A percentile compares a stretch with the other conserved stretches of the same genome.
Conservation (phyloP, 1,140 invertebrate genomes). For the Drosophila pachea region DNA sequence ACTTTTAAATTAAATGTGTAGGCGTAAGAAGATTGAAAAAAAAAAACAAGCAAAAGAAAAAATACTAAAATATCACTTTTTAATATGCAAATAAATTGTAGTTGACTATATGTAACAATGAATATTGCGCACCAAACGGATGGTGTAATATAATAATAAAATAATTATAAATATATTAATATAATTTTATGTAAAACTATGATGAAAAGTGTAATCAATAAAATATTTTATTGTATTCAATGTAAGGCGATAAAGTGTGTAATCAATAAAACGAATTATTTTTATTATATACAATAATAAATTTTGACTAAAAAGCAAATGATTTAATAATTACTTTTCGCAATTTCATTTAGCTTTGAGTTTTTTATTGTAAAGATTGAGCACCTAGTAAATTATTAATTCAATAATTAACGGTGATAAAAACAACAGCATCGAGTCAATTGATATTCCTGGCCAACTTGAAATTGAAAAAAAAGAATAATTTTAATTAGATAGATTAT, state of each 20-base stretch:
- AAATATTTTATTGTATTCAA: constrained; percentile 5
- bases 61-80: constrained; percentile 29
- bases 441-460: no score
- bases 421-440: no score
- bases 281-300: background rate
- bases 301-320: background rate
- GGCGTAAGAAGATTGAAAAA: constrained; percentile 12
- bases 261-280: background rate
- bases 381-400: no score
- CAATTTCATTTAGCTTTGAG: background rate
- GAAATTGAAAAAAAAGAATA: no score
- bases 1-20: constrained; percentile 27
- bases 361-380: background rate
- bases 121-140: constrained; percentile 18
- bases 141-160: constrained; percentile 41
- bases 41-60: background rate
- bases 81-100: constrained; percentile 52
- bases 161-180: constrained; percentile 41
- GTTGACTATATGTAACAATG: constrained; percentile 41
- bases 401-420: no score
- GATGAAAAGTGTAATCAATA: constrained; percentile 16
- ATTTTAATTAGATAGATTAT: no score
- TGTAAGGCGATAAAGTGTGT: background rate
- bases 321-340: background rate
- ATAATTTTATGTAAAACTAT: constrained; percentile 27